Conservation (phyloP, 1,140 invertebrate species). For the Alviniconcha marisindica region DNA sequence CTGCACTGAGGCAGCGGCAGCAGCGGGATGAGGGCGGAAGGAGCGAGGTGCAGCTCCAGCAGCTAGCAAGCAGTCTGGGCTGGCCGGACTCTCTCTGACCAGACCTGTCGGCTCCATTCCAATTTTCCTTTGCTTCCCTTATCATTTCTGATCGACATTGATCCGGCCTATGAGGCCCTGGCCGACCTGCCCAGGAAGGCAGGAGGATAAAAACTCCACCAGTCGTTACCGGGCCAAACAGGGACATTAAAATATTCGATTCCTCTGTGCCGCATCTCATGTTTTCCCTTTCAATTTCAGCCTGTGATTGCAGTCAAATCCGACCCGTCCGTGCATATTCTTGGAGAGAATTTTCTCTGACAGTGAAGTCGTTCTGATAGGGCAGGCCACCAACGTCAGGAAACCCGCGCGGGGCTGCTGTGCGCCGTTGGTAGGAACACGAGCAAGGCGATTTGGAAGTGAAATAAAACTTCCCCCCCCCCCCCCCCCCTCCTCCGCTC, state of each 20-base stretch:
- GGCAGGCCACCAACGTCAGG: conserved; percentile 17
- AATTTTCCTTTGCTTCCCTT: too few species aligned
- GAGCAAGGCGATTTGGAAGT: conserved; percentile 24
- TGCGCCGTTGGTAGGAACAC: background rate
- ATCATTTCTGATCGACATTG: too few species aligned
- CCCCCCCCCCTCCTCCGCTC: background rate
- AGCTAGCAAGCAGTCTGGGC: too few species aligned
- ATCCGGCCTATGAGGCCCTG: too few species aligned
- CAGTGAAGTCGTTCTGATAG: conserved; percentile 26
- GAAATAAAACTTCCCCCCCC: conserved; percentile 22
- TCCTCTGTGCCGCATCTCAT: conserved; percentile 36
- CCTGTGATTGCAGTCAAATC: conserved; percentile 44
- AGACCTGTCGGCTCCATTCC: too few species aligned
- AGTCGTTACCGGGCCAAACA: conserved; percentile 18
- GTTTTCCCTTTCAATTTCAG: conserved; percentile 42
- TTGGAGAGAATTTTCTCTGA: conserved; percentile 20
- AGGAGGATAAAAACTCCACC: conserved; percentile 2
- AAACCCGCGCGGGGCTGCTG: background rate
- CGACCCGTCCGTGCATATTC: conserved; percentile 35
- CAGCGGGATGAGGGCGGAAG: too few species aligned
- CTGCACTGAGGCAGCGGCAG: too few species aligned
- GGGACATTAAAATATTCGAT: conserved; percentile 43
- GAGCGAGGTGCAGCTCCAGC: too few species aligned
- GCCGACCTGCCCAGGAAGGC: too few species aligned
- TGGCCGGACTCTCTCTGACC: too few species aligned